phyloP scores from a whole-genome alignment of 2,113 vertebrate genomes.

The Psammodynastes pulverulentus region DNA sequence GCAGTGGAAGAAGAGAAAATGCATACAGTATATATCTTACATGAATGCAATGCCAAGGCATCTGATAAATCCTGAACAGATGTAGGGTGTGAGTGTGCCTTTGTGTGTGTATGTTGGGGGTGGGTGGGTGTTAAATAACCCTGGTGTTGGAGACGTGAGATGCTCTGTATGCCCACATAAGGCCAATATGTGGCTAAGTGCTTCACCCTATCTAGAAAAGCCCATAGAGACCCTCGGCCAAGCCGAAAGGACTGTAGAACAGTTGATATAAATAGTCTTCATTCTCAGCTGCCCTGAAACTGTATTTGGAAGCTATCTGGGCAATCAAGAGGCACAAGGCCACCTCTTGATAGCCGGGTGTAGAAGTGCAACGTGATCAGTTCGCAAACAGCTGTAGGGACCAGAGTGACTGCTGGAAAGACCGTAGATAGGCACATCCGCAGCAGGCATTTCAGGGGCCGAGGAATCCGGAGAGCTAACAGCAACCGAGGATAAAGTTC shows the following conservation, averaged over 20 bases:
- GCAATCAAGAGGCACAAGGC: constrained; percentile 38
- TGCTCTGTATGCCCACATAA: constrained; percentile 69
- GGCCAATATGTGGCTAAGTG: constrained; percentile 53
- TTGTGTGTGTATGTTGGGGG: not conserved
- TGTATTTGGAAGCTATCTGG: constrained; percentile 59
- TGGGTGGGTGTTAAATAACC: not conserved
- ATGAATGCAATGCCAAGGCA: not conserved
- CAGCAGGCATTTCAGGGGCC: constrained; percentile 52
- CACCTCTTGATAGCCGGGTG: constrained; percentile 36
- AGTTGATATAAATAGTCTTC: constrained; percentile 69
- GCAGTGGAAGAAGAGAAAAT: not conserved
- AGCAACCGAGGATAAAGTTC: constrained; percentile 56
- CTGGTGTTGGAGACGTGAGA: constrained; percentile 6
- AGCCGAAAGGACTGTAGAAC: constrained; percentile 33
- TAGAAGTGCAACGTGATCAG: constrained; percentile 28
- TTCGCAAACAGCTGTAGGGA: constrained; percentile 58
- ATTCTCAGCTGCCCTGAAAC: constrained; percentile 73
- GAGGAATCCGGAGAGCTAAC: constrained; percentile 61
- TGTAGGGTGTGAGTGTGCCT: not conserved
- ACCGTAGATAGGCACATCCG: constrained; percentile 55
- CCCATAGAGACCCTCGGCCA: constrained; percentile 35
- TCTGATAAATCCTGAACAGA: constrained; percentile 58
- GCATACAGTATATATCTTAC: not conserved
- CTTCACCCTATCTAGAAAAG: constrained; percentile 60
- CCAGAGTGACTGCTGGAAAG: constrained; percentile 10